phyloP scores from a whole-genome alignment of 2,113 vertebrate species.

The cat (Felis catus) region F.catus_Fca126_mat1.0 CM031423.1:59376501-59377000 shows the following conservation, averaged over 20 bases:
- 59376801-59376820: background rate
- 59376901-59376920: background rate
- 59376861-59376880: background rate
- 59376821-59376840: background rate
- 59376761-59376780: background rate
- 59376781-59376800: background rate
- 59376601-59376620: background rate
- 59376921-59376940: background rate
- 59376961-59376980: background rate
- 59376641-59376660: background rate
- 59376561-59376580: background rate
- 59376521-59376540: background rate
- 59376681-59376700: background rate
- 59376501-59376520: background rate
- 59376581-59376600: background rate
- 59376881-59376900: background rate
- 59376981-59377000: background rate
- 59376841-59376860: background rate
- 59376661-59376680: background rate
- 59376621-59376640: background rate
- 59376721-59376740: background rate
- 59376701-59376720: background rate
- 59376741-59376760: background rate
- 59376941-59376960: background rate
- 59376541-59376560: background rate